A percentile compares a stretch with the other conserved stretches of the same genome.
Evolutionary conservation across 2,113 vertebrate species (phyloP).

Genomic region (Corythaixoides concolor): DNA sequence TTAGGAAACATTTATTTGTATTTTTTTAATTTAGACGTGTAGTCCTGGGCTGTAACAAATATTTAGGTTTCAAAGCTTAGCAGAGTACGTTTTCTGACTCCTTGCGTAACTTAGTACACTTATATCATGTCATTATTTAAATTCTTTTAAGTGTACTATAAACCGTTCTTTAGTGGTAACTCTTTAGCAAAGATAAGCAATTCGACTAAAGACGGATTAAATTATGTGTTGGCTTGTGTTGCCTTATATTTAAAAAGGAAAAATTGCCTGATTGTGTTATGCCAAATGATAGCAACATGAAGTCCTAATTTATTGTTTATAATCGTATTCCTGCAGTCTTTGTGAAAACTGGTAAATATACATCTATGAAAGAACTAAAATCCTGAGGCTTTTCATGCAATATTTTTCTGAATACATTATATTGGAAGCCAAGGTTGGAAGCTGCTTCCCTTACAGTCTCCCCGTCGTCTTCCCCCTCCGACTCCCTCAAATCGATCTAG

Average conservation of each 20-base stretch:
- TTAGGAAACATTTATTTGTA: conserved; percentile 83
- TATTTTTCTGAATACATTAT: conserved; percentile 41
- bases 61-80: conserved; percentile 81
- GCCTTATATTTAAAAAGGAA: conserved; percentile 81
- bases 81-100: conserved; percentile 69
- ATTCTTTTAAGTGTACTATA: conserved; percentile 69
- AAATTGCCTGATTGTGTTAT: conserved; percentile 78
- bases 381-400: conserved; percentile 59
- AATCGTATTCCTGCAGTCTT: conserved; percentile 69
- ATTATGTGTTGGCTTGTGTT: conserved; percentile 79
- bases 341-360: conserved; percentile 75
- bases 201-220: conserved; percentile 77
- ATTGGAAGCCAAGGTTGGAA: conserved; percentile 40
- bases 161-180: conserved; percentile 73
- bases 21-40: conserved; percentile 84
- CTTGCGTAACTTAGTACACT: conserved; percentile 61
- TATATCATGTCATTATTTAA: conserved; percentile 68
- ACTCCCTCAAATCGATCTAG: not conserved
- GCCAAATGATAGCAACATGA: conserved; percentile 81
- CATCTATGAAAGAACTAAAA: conserved; percentile 62
- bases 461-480: rapidly evolving
- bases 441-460: conserved; percentile 21
- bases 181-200: conserved; percentile 75
- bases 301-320: conserved; percentile 79
- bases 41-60: conserved; percentile 85